Conservation (phyloP, 2,888 invertebrate species). For the Metalampra italica region DNA sequence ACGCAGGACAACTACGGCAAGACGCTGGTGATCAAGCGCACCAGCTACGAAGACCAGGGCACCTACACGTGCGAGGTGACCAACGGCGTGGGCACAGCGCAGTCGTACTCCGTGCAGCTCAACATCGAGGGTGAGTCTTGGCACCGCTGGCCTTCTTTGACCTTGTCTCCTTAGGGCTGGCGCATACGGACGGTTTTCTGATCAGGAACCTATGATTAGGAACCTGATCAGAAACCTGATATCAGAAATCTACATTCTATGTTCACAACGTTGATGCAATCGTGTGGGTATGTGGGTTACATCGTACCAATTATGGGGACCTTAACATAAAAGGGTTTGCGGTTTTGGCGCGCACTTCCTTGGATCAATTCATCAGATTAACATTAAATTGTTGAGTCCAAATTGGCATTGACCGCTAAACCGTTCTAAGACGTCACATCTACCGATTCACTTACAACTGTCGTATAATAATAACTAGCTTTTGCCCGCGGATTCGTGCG, state of each 20-base stretch:
- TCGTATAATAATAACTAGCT: too few species aligned
- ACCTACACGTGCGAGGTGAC: constrained; percentile 95
- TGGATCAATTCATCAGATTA: constrained; percentile 22
- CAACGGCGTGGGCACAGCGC: constrained; percentile 92
- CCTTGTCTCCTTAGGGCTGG: too few species aligned
- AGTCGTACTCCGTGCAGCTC: constrained; percentile 91
- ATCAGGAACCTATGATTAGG: too few species aligned
- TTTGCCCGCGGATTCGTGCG: too few species aligned
- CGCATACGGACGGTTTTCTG: too few species aligned
- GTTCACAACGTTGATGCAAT: too few species aligned
- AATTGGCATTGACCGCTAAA: neutral
- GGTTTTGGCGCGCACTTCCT: constrained; percentile 22
- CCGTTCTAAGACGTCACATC: neutral
- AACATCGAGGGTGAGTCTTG: constrained; percentile 80
- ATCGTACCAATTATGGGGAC: constrained; percentile 38
- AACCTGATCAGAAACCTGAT: too few species aligned
- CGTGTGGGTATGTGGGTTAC: too few species aligned
- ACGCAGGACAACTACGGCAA: constrained; percentile 96
- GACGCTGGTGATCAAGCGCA: constrained; percentile 91
- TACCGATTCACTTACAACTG: too few species aligned
- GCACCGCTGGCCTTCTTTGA: too few species aligned
- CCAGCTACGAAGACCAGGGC: constrained; percentile 93
- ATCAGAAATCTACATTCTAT: too few species aligned
- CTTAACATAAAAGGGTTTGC: constrained; percentile 20
- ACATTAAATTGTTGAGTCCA: constrained; percentile 3